Base-by-base conservation (phyloP, 2,113 vertebrate genomes). In the human region DNA sequence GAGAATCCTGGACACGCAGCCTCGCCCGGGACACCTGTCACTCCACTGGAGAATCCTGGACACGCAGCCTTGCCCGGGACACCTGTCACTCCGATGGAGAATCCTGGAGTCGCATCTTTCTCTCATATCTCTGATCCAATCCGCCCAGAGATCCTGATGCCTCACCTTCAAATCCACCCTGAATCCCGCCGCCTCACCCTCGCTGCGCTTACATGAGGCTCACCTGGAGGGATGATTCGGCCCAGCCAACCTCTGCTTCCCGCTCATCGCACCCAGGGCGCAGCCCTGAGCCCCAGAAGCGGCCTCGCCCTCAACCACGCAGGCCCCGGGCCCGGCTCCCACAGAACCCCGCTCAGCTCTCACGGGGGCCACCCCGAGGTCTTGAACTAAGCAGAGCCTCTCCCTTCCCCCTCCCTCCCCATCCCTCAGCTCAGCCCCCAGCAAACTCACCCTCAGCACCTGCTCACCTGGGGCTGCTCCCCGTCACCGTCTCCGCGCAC, bases 11-110 rank as follows among this genome's bases (percentile, higher is more conserved):
- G 25, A 61, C 0, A 0, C 3, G 0, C 59, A 61, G 59, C 25
- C 59, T 61, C 5, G 27, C 59, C 59, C 0, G 11, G 59, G 59
- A 61, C 25, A 2, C 25, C 25, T 27, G 59, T 27, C 59, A 61
- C 25, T 27, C 59, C 0, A 0, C 5, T 0, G 10, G 25, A 61
- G 59, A 61, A 61, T 2, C 25, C 59, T 25, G 57, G 23, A 59
- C 0, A 0, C 8, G 0, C 23, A 61, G 9, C 59, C 23, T 61
- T 1, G 25, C 59, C 57, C 3, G 0, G 57, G 57, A 59, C 9
- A 0, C 57, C 23, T 61, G 59, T 61, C 23, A 59, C 23, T 25
- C 57, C 0, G 0, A 4, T 11, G 3, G 9, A 59, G 55, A 57
- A 57, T 57, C 23, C 59, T 66, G 16, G 32, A 35, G 32, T n/a